Percentiles rank a stretch among this genome's conserved stretches.
These are phyloP conservation scores for Eriosoma lanigerum DNA, from an alignment of 1,140 invertebrate species.

Conservation along the genomic window DNA sequence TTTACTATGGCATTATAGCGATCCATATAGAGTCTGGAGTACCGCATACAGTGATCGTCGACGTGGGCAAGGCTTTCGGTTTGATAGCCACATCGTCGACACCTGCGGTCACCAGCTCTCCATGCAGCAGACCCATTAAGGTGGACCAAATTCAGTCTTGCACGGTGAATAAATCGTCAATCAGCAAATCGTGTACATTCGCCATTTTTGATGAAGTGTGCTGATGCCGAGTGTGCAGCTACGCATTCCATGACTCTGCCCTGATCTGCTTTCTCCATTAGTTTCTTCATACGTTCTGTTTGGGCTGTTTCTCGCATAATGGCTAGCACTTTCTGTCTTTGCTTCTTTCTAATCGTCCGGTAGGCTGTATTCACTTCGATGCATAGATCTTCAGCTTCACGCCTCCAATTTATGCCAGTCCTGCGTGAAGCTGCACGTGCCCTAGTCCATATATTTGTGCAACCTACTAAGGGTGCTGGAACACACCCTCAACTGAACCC, in stretches of 20 bases:
- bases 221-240: not conserved
- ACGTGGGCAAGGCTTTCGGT: not conserved
- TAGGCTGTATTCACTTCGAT: fast-evolving
- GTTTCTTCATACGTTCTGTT: not conserved
- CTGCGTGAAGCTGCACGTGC: no score
- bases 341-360: not conserved
- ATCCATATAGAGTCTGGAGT: no score
- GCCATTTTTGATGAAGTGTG: fast-evolving
- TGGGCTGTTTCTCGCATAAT: fast-evolving
- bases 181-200: not conserved
- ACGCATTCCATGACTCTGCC: not conserved
- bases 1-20: no score
- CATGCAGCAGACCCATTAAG: not conserved
- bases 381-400: no score
- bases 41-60: not conserved
- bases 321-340: not conserved
- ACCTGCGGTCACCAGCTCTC: no score
- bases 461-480: no score
- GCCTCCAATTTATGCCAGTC: no score
- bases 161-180: not conserved
- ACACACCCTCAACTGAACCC: no score
- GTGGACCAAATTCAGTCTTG: not conserved
- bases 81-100: not conserved
- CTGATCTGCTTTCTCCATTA: not conserved
- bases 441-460: no score